Base-by-base conservation (phyloP, 2,797 vertebrate species). In the Ataeniobius toweri region DNA sequence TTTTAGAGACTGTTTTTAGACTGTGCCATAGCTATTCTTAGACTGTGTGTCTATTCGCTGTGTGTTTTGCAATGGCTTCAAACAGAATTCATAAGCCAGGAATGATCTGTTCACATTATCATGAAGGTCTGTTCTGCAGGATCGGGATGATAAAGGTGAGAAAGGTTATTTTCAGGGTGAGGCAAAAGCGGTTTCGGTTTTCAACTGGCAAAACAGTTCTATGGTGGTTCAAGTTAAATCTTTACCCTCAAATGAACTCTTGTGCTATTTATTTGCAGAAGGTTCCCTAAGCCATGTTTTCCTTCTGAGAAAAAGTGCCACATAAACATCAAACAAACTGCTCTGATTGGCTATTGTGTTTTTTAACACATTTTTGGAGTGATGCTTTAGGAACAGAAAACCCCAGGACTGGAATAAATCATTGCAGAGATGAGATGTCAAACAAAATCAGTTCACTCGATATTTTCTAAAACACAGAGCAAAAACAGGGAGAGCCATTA, bases 21-120 rank as follows among this genome's bases (percentile, higher is more conserved):
- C 13, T 75, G 16, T 72, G 46, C 51, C 5, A 22, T n/a, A 55
- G 75, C 78, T 88, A 81, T 85, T 86, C 76, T 86, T 84, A 87
- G 76, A 76, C 75, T 1, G 10, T 46, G 53, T 77, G 53, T 80
- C 81, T 79, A 28, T 44, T 14, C 18, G 51, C 72, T 81, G 3
- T 48, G 22, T 71, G 56, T 78, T 76, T 86, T 73, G 68, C 76
- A 74, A 68, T 46, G 51, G 7, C 67, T 73, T 76, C 58, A 73
- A 72, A 81, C 20, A 16, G 78, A 46, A 80, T 56, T 67, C 26
- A 71, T 46, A 4, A 80, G 59, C 28, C 31, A 16, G 81, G 67
- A 61, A 61, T 39, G 3, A 41, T 65, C 48, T 24, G 31, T 28
- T 46, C n/a, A 28, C 71, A 71, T 31, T 48, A 46, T 56, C 22